These are phyloP conservation scores for Zaprionus gabonicus DNA, from an alignment of 1,140 invertebrate genomes.

Conservation along the genomic window DNA sequence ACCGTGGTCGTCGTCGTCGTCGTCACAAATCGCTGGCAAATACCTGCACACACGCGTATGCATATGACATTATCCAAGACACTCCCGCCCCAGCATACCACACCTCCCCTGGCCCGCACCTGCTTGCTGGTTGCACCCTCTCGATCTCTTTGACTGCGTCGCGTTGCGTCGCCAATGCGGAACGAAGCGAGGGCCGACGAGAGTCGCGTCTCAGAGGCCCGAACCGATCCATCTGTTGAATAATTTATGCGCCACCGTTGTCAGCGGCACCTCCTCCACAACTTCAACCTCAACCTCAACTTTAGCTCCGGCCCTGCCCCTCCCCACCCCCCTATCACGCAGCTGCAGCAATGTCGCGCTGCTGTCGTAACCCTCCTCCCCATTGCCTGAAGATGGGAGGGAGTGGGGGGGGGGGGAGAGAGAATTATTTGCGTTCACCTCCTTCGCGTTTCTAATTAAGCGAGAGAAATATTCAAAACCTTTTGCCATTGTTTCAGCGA, in stretches of 20 bases:
- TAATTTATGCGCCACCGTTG: slow-evolving; percentile 71
- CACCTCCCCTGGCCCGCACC: neutral
- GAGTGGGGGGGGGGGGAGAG: slow-evolving; percentile 5
- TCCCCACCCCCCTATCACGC: neutral
- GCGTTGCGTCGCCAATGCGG: slow-evolving; percentile 74
- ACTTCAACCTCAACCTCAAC: slow-evolving; percentile 23
- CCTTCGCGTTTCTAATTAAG: slow-evolving; percentile 79
- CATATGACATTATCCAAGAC: slow-evolving; percentile 67
- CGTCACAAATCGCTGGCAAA: slow-evolving; percentile 57
- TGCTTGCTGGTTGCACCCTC: slow-evolving; percentile 23
- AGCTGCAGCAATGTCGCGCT: slow-evolving; percentile 33
- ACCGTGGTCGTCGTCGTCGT: slow-evolving; percentile 26
- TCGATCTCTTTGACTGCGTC: slow-evolving; percentile 40
- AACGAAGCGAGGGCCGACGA: slow-evolving; percentile 45
- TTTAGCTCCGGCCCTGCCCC: neutral
- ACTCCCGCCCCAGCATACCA: neutral
- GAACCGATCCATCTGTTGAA: slow-evolving; percentile 65
- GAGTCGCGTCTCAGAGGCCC: neutral
- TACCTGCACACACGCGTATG: slow-evolving; percentile 56
- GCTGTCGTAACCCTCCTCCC: slow-evolving; percentile 35
- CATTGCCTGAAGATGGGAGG: neutral
- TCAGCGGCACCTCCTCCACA: slow-evolving; percentile 63
- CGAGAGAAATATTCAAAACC: slow-evolving; percentile 78
- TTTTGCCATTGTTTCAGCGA: slow-evolving; percentile 78
- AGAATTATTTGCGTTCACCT: slow-evolving; percentile 78